Conservation (phyloP, 2,888 invertebrate genomes). For the Ochropleura leucogaster region DNA sequence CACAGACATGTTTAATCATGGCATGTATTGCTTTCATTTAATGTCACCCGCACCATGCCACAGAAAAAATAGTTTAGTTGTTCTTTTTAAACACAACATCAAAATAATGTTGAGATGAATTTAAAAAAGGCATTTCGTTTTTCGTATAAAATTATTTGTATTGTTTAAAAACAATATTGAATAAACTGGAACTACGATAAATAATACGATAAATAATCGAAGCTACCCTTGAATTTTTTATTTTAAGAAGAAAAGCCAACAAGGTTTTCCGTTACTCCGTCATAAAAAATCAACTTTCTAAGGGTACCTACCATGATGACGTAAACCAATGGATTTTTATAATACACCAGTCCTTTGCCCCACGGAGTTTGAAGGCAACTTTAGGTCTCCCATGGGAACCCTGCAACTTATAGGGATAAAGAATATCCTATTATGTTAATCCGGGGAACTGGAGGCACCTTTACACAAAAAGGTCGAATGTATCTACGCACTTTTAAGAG, state of each 20-base stretch:
- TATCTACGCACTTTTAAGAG: slow-evolving; percentile 73
- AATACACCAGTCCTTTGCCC: slow-evolving; percentile 69
- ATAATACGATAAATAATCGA: slow-evolving; percentile 13
- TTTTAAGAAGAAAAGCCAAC: slow-evolving; percentile 23
- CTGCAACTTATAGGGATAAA: slow-evolving; percentile 77
- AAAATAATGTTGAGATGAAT: background rate
- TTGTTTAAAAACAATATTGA: too few relatives aligned
- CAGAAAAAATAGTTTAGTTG: background rate
- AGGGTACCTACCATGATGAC: slow-evolving; percentile 62
- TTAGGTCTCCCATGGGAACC: slow-evolving; percentile 76
- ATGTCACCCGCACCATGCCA: background rate
- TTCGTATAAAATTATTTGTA: background rate
- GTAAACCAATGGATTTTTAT: slow-evolving; percentile 72
- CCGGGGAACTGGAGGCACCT: slow-evolving; percentile 72
- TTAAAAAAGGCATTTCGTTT: background rate
- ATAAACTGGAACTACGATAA: slow-evolving; percentile 17
- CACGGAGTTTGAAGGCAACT: slow-evolving; percentile 71
- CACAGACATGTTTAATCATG: too few relatives aligned
- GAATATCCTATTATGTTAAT: slow-evolving; percentile 81
- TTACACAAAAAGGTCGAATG: slow-evolving; percentile 71
- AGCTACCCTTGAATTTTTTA: slow-evolving; percentile 21
- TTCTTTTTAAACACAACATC: background rate
- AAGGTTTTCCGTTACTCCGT: slow-evolving; percentile 3
- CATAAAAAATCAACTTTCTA: slow-evolving; percentile 59
- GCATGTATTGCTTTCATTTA: too few relatives aligned